A percentile compares a stretch with the other conserved stretches of the same genome.
Conservation (phyloP, 2,888 invertebrate species). For the Eretmocerus hayati region DNA sequence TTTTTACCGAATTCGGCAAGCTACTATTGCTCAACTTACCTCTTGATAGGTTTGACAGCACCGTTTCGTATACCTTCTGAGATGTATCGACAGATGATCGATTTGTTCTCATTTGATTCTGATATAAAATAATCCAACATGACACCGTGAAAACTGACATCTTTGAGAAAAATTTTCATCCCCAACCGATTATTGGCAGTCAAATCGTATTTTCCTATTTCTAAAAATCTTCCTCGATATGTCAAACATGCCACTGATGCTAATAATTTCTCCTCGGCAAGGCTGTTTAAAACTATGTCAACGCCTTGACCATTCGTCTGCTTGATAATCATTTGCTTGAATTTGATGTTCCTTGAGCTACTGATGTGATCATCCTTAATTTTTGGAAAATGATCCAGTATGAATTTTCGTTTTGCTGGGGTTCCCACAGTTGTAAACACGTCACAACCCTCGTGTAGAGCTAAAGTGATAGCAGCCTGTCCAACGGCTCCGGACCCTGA, state of each 20-base stretch:
- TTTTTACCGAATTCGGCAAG: no score
- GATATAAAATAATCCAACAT: constrained; percentile 66
- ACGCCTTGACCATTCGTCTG: constrained; percentile 83
- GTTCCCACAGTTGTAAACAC: constrained; percentile 59
- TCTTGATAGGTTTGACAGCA: constrained; percentile 60
- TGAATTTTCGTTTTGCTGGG: constrained; percentile 51
- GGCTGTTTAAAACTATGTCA: constrained; percentile 86
- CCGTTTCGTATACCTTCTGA: constrained; percentile 60
- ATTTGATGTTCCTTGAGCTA: constrained; percentile 78
- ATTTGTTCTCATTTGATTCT: constrained; percentile 49
- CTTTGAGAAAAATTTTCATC: constrained; percentile 63
- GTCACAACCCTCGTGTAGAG: constrained; percentile 54
- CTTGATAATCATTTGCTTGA: constrained; percentile 75
- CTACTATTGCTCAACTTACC: no score
- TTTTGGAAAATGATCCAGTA: constrained; percentile 52
- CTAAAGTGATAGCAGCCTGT: constrained; percentile 61
- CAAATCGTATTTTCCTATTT: constrained; percentile 82
- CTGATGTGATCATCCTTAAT: constrained; percentile 64
- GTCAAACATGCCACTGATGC: constrained; percentile 61
- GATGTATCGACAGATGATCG: constrained; percentile 52
- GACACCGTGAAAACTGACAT: constrained; percentile 71
- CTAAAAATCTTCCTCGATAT: constrained; percentile 63
- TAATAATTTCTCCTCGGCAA: constrained; percentile 84
- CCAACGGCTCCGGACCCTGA: constrained; percentile 57
- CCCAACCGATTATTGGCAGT: constrained; percentile 58